These are phyloP conservation scores for Pissodes strobi DNA, from an alignment of 1,140 invertebrate genomes.

Conservation along the genomic window DNA sequence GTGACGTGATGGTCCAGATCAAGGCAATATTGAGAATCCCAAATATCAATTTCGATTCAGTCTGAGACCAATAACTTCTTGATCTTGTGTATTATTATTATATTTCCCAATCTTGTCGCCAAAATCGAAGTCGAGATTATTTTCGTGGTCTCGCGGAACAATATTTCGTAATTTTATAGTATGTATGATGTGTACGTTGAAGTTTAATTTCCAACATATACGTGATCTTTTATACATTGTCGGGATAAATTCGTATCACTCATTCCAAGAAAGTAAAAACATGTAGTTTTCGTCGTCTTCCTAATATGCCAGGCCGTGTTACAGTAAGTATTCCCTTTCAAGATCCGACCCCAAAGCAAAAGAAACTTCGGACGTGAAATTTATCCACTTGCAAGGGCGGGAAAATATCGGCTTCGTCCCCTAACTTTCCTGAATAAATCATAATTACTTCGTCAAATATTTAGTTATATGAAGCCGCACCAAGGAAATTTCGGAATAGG, in stretches of 20 bases:
- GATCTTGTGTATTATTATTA: no score
- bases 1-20: no score
- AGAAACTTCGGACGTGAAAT: conserved; percentile 29
- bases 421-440: conserved; percentile 34
- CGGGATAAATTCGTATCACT: not conserved
- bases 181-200: no score
- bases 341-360: conserved; percentile 16
- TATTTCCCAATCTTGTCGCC: no score
- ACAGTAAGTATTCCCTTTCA: conserved; percentile 18
- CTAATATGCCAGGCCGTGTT: conserved; percentile 13
- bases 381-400: conserved; percentile 32
- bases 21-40: no score
- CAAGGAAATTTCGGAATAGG: conserved; percentile 29
- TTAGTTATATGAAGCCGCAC: conserved; percentile 32
- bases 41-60: no score
- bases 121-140: no score
- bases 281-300: conserved; percentile 3
- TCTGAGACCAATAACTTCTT: no score
- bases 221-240: no score
- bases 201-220: no score
- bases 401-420: conserved; percentile 29
- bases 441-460: conserved; percentile 38
- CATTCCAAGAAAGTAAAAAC: not conserved
- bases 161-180: no score
- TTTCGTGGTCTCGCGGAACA: no score